Evolutionary conservation across 2,888 invertebrate genomes (phyloP), one percentile per base, ranked within the genome.

Genomic region (Lasiommata megera): DNA sequence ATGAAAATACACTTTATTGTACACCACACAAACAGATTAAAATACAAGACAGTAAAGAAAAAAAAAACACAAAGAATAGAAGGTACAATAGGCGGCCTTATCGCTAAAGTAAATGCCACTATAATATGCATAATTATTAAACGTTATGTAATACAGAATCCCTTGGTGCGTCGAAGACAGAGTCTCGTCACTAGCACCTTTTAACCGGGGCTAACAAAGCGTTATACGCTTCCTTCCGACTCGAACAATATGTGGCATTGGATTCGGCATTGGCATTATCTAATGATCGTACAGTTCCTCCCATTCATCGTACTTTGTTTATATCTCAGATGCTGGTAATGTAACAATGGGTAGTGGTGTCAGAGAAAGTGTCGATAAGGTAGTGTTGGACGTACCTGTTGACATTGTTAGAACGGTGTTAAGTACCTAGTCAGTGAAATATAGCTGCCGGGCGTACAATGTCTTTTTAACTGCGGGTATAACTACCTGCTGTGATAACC

Each of bases 191-290:
- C 72, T 71, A 67, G 69, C 73, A 65, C 77, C 74, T 75, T 72
- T 69, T 66, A 68, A 74, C 62, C 68, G 73, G 70, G 70, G 67
- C 71, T 68, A 81, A 84, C 83, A 84, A 83, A 84, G 81, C 79
- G 73, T 72, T 73, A 64, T 66, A 73, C 65, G 80, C 82, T 88
- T 88, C 88, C 88, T 88, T 87, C 88, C 84, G 81, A 69, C 74
- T 72, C 61, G 71, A 84, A 88, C 88, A 88, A 88, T 88, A 84
- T 80, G 70, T 79, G 88, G 87, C 88, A 88, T 88, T 88, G 88
- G 79, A 73, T 71, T 78, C 86, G 88, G 86, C 88, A 88, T 88
- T 88, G 88, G 84, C 76, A 68, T 73, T 88, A 81, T 87, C 88
- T 86, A 82, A 84, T 83, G 78, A 88, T 79, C 80, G 72, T 74